A percentile compares a stretch with the other conserved stretches of the same genome.
phyloP scores from a whole-genome alignment of 23 tunicate genomes.

The Styela plicata region DNA sequence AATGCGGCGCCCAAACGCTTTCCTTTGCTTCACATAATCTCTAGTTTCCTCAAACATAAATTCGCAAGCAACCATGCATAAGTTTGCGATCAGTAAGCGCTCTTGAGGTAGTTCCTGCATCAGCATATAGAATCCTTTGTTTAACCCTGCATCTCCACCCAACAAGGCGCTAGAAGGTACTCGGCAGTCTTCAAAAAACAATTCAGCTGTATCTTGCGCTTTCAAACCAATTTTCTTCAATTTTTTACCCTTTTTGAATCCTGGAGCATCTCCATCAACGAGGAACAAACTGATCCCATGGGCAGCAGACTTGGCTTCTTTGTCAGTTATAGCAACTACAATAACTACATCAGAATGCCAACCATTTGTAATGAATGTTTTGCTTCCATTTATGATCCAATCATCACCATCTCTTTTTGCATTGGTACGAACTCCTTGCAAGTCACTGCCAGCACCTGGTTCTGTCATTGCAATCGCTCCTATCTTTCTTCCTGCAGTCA shows the following conservation, averaged over 20 bases:
- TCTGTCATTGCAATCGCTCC: conserved; percentile 88
- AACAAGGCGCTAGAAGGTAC: conserved; percentile 85
- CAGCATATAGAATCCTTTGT: conserved; percentile 87
- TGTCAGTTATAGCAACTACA: conserved; percentile 94
- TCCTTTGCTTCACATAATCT: conserved; percentile 97
- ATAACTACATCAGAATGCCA: conserved; percentile 91
- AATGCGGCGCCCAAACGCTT: conserved; percentile 93
- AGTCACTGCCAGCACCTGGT: conserved; percentile 92
- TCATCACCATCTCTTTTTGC: conserved; percentile 96
- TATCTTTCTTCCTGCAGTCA: conserved; percentile 91
- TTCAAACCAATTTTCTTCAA: conserved; percentile 93
- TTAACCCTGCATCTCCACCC: conserved; percentile 94
- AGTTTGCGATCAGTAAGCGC: conserved; percentile 78
- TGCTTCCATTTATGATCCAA: conserved; percentile 92
- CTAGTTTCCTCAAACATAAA: conserved; percentile 95
- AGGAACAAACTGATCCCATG: conserved; percentile 96
- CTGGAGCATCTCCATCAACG: conserved; percentile 89
- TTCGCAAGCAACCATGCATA: conserved; percentile 91
- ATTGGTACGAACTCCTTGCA: conserved; percentile 89
- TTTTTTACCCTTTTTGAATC: conserved; percentile 88
- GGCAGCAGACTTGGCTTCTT: conserved; percentile 90
- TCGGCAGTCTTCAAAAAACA: conserved; percentile 96
- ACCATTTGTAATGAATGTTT: conserved; percentile 97
- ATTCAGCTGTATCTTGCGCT: conserved; percentile 98
- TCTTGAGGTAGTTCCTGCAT: conserved; percentile 99